Base-by-base conservation (phyloP, 2,888 invertebrate genomes). In the Trichogramma evanescens region DNA sequence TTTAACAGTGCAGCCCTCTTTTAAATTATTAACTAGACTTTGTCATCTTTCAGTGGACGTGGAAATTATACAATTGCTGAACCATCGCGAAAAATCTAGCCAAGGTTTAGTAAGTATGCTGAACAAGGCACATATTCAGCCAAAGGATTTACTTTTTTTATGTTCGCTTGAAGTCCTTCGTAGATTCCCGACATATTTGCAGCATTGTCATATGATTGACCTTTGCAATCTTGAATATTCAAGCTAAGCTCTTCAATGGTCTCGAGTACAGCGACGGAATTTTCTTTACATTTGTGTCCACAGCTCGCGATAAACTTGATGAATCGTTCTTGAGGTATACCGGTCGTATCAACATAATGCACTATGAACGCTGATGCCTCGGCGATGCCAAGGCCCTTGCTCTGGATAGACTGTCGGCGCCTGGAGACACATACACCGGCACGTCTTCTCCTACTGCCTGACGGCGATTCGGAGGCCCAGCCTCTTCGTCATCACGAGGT, bases 151-250 rank as follows among this genome's bases (percentile, higher is more conserved):
- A 26, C 26, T 26, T 26, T 1, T 26, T 66, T 66, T 41, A 69
- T 66, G 61, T 62, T 58, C 13, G 61, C 60, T 63, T 67, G 64
- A 43, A 69, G 48, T 38, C 64, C 65, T 56, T 48, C 62, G 57
- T 66, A 66, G 44, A 43, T 53, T n/a, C 66, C 67, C 41, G 65
- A 61, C 66, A 67, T 68, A 60, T 69, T 67, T 44, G 58, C 52
- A 8, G 65, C 66, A 66, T 66, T 69, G 56, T 68, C 66, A 56
- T 64, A 67, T 43, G 59, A 62, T 64, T 66, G 65, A 40, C 67
- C 66, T 42, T 64, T 48, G 50, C 63, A 66, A 45, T 66, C 59
- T 43, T 38, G 65, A 13, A 68, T 64, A 10, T 55, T 26, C 46
- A 67, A 45, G 53, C 56, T 52, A 41, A 62, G 44, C 58, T 26